phyloP scores from a whole-genome alignment of 2,888 invertebrate genomes.

The Lobophora halterata region DNA sequence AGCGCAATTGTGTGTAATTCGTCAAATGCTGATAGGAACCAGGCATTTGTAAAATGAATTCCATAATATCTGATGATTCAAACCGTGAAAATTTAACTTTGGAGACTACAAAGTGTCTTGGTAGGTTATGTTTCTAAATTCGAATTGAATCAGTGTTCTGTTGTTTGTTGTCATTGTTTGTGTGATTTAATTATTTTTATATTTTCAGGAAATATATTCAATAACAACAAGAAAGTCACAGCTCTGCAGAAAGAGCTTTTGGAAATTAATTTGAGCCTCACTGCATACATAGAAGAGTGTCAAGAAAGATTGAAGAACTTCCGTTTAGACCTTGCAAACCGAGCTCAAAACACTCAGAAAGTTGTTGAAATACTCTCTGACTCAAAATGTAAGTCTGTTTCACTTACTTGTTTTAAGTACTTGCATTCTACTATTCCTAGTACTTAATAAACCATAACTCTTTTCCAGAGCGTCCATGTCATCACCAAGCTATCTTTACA shows the following conservation, averaged over 20 bases:
- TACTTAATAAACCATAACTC: background rate
- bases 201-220: conserved; percentile 68
- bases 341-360: conserved; percentile 58
- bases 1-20: conserved; percentile 28
- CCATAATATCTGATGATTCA: conserved; percentile 64
- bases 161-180: conserved; percentile 45
- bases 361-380: conserved; percentile 63
- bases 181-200: conserved; percentile 29
- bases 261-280: conserved; percentile 70
- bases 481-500: conserved; percentile 42
- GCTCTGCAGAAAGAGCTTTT: conserved; percentile 62
- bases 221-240: conserved; percentile 57
- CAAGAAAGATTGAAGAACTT: conserved; percentile 56
- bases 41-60: conserved; percentile 69
- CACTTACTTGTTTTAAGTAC: background rate
- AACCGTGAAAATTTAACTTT: conserved; percentile 62
- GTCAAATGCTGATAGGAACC: conserved; percentile 39
- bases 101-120: conserved; percentile 62
- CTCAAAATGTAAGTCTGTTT: conserved; percentile 53
- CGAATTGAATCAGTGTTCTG: conserved; percentile 52
- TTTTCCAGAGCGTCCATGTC: conserved; percentile 53
- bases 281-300: conserved; percentile 66
- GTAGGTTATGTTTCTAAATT: conserved; percentile 73
- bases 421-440: background rate
- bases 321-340: conserved; percentile 56